Base-by-base conservation (phyloP, 2,113 vertebrate genomes). In the Andinoacara biseriatus region DNA sequence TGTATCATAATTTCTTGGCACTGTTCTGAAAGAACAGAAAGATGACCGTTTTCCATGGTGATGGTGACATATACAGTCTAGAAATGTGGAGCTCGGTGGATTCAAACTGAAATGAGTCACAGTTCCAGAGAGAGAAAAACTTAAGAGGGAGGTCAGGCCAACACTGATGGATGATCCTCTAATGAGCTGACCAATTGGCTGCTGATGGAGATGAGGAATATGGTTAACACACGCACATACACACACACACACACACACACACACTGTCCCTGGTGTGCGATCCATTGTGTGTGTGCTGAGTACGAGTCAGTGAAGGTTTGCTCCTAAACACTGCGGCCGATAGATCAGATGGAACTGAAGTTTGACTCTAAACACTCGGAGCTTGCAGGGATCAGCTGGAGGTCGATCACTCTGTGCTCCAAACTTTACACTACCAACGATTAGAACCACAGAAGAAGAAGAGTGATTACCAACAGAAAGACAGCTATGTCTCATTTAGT, bases 321-420 rank as follows among this genome's bases (percentile, higher is more conserved):
- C 56, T 33, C 62, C 84, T 76, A 90, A 92, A 91, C 88, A 89
- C 76, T 18, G 76, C 31, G 56, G 65, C 82, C 79, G 22, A 93
- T 90, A 85, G 88, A 90, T 91, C 90, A 90, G 78, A 87, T 84
- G 24, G 38, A 78, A 75, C 83, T 89, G 90, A 90, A 89, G 91
- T 88, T 57, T 89, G 85, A 86, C 83, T 88, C 87, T 78, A 91
- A 93, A 91, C 91, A 93, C 78, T 83, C 10, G 31, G 60, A 35
- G 84, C 80, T 38, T 9, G 22, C 22, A 17, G 81, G 77, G 91
- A 88, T 90, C 91, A 92, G 83, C 84, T 7, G 62, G 60, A 82
- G 90, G 90, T 91, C 88, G 81, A 74, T 6, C 17, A 10, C 65
- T 74, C 81, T 40, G 11, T 63, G 61, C 35, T 78, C 78, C 62